Evolutionary conservation across 1,140 invertebrate species (phyloP), one percentile per base, ranked within the genome.

Genomic region (Tetragnatha versicolor): DNA sequence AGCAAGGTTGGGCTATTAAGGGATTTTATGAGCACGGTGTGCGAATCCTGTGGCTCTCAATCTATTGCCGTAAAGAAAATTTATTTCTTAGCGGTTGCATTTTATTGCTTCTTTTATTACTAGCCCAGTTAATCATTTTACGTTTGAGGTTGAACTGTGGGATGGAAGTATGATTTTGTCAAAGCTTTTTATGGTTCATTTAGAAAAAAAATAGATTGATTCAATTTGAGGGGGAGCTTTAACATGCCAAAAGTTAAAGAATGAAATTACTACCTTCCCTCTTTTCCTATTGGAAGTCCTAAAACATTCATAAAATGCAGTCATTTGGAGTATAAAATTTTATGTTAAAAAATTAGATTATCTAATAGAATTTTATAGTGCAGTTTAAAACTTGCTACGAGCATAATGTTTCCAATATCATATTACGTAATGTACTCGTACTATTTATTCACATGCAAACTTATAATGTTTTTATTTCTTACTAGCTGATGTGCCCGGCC

Each of bases 61-160:
- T 65, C 27, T 65, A 65, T 65, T 45, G 61, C 37, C 22, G 61
- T 65, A 65, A 68, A 68, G 65, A 68, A 68, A 49, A 68, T 68
- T 68, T 68, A 68, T 68, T 51, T 68, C 65, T 68, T 33, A 51
- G 42, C 65, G 65, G 47, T 51, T 4, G 33, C 65, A 68, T 68
- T 68, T 68, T 68, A 68, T 51, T 68, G 6, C 45, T 31, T 25
- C 7, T 51, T 68, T 68, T 68, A 68, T 68, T 68, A 68, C 29
- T 5, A 12, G 10, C 4, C 31, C 65, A n/a, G 65, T 68, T 68
- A 33, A 68, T 68, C 42, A 68, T 68, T 68, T 68, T 42, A 65
- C 61, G 22, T 65, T 6, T 12, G n/a, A n/a, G 22, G 22, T 65
- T 58, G 14, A 58, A 14, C 27, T 35, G 17, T 17, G 29, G 2